Percentiles rank a stretch among this genome's conserved stretches.
Conservation (phyloP, 1,140 invertebrate genomes). For the Drosophila prosaltans region DNA sequence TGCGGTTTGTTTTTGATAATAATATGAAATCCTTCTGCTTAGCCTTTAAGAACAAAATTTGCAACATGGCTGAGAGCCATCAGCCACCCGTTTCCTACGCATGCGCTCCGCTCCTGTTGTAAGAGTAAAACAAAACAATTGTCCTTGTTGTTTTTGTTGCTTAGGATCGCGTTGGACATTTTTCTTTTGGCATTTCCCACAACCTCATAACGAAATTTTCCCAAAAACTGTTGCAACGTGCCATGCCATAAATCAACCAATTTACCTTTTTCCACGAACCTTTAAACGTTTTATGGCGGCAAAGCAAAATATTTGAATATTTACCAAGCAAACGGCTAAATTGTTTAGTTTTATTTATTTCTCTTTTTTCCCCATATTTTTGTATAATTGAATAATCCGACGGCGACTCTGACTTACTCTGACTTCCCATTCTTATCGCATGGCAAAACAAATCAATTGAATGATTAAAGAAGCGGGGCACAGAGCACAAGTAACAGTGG, state of each 20-base stretch:
- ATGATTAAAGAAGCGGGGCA: constrained; percentile 18
- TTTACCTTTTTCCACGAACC: constrained; percentile 68
- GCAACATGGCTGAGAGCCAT: constrained; percentile 40
- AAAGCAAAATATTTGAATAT: constrained; percentile 70
- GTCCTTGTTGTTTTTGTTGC: constrained; percentile 16
- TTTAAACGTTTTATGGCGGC: constrained; percentile 70
- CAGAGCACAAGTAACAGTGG: constrained; percentile 25
- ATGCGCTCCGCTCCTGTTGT: constrained; percentile 62
- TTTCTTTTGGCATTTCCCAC: constrained; percentile 53
- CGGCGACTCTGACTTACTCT: background rate
- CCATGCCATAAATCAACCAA: constrained; percentile 72
- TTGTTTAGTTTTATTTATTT: background rate
- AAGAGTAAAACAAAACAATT: constrained; percentile 12
- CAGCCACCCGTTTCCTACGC: constrained; percentile 54
- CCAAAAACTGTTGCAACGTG: constrained; percentile 55
- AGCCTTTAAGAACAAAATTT: constrained; percentile 5
- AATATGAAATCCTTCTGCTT: background rate
- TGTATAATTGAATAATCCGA: constrained; percentile 21
- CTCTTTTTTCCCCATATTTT: constrained; percentile 25
- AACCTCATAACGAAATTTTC: constrained; percentile 54
- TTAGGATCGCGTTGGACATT: constrained; percentile 58
- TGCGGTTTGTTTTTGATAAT: too few relatives aligned
- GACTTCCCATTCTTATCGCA: constrained; percentile 14
- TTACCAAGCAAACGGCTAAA: background rate
- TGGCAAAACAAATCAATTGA: constrained; percentile 75